Base-by-base conservation (phyloP, 2,113 vertebrate genomes). In the Fulmarus glacialis region DNA sequence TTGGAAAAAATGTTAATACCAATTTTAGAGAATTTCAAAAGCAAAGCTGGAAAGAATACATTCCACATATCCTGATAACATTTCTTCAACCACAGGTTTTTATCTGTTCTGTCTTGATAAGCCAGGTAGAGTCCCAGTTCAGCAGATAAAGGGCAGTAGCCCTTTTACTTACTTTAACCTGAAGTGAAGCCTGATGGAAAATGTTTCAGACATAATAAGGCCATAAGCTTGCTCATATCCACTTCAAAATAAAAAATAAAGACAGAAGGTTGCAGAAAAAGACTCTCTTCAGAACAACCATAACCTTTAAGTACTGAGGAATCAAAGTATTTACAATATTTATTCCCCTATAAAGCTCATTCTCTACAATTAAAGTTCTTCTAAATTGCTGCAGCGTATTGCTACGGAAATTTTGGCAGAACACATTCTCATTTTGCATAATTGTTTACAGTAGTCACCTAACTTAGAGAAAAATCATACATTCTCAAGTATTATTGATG, bases 301-400 rank as follows among this genome's bases (percentile, higher is more conserved):
- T 56, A 97, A 95, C 92, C 79, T 94, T 64, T 86, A 77, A 11
- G 3, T 40, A 90, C 22, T 60, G 90, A 90, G 17, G 48, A 94
- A 89, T 91, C 94, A 96, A 96, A 97, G 96, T 90, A 95, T 97
- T 97, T 91, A 96, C 53, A 75, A 14, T 43, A 75, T 64, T 56
- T 68, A 79, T 84, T 47, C n/a, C 67, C 43, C 43, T 52, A 73
- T 83, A 92, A 80, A 87, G 86, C 52, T 89, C 68, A 43, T 74
- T 81, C 88, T 71, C 60, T 67, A 64, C 78, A 92, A 94, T 89
- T 95, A 90, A 82, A 88, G 66, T 72, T 88, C 64, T 91, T 90
- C 87, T 58, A 67, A 91, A 82, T 36, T 67, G 48, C 55, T 10
- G 9, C 43, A 97, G 89, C 88, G 87, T 87, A 96, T 95, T 92